Percentiles rank a stretch among this genome's conserved stretches.
phyloP scores from a whole-genome alignment of 2,113 vertebrate species.

The Murina feae region DNA sequence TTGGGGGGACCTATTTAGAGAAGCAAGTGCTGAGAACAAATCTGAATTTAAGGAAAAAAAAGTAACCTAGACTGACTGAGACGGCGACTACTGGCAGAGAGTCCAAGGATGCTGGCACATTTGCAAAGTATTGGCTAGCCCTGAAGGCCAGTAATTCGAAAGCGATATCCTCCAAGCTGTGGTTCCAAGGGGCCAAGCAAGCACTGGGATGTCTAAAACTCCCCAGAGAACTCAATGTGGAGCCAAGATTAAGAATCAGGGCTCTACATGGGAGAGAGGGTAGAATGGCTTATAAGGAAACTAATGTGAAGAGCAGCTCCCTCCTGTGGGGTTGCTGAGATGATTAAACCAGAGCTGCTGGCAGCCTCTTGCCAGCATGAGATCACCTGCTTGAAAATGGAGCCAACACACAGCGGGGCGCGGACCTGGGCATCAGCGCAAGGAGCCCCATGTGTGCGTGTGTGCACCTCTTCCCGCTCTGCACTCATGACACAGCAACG shows the following conservation, averaged over 20 bases:
- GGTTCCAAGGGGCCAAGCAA: background rate
- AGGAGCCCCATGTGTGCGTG: background rate
- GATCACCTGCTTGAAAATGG: background rate
- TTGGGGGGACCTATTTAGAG: background rate
- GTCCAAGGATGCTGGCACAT: background rate
- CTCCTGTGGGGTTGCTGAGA: background rate
- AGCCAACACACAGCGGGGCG: background rate
- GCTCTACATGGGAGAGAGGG: background rate
- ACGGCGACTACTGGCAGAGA: background rate
- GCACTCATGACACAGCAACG: background rate
- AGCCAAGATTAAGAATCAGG: background rate
- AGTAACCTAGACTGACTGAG: background rate
- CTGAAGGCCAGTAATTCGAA: background rate
- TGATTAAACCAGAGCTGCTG: background rate
- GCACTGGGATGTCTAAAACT: background rate
- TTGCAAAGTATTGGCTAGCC: background rate
- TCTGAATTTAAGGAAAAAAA: background rate
- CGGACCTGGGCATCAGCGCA: accelerated
- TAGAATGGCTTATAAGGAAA: background rate
- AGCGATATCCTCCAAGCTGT: background rate
- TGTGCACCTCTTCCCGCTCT: accelerated
- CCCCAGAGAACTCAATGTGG: background rate
- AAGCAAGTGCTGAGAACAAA: background rate
- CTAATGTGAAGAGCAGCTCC: background rate
- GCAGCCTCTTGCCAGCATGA: background rate